Percentiles rank a stretch among this genome's conserved stretches.
phyloP scores from a whole-genome alignment of 2,113 vertebrate species.

The Salminus brasiliensis region DNA sequence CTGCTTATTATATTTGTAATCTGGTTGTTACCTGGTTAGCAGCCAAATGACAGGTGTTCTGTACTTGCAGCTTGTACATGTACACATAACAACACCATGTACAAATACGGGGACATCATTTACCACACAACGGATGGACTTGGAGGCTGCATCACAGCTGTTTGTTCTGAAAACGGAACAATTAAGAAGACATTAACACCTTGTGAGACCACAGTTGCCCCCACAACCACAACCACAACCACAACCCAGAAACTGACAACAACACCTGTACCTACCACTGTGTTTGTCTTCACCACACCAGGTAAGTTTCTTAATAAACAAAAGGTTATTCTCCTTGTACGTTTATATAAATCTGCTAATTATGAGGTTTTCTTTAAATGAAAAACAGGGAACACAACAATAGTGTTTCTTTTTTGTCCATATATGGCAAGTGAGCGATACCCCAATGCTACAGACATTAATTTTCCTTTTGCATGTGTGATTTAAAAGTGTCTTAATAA shows the following conservation, averaged over 20 bases:
- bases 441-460: too few species aligned
- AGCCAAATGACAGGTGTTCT: constrained; percentile 5
- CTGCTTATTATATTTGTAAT: neutral
- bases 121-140: constrained; percentile 86
- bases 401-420: too few species aligned
- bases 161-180: constrained; percentile 77
- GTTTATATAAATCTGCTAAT: neutral
- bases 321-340: neutral
- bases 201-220: constrained; percentile 54
- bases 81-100: constrained; percentile 72
- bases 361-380: too few species aligned
- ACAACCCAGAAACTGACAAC: constrained; percentile 34
- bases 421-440: too few species aligned
- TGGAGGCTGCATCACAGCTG: constrained; percentile 82
- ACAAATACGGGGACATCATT: constrained; percentile 72
- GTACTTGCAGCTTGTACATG: constrained; percentile 81
- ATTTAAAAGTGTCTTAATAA: too few species aligned
- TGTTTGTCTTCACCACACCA: constrained; percentile 55
- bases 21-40: too few species aligned
- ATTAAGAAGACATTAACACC: constrained; percentile 63
- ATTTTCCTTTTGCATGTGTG: too few species aligned
- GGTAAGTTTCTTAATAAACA: constrained; percentile 10
- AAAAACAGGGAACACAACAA: too few species aligned
- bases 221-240: constrained; percentile 53
- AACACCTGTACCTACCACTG: constrained; percentile 35